Conservation (phyloP, 2,797 vertebrate species). For the Paguma larvata region DNA sequence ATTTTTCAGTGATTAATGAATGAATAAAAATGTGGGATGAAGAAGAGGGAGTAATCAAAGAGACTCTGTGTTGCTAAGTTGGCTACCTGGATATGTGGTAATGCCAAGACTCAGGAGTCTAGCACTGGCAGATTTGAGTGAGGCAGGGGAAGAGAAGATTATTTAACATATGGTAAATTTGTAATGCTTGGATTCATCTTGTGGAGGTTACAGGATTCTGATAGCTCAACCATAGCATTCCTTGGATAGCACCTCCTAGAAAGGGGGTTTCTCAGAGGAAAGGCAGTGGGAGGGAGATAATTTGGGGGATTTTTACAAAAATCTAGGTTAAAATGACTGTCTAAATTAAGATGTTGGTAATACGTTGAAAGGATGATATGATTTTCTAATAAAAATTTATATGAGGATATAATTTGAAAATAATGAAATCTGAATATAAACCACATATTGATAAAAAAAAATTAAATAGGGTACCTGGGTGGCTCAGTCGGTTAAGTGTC, state of each 20-base stretch:
- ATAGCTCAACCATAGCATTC: not conserved
- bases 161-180: not conserved
- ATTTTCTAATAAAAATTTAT: constrained; percentile 41
- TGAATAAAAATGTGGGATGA: not conserved
- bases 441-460: not conserved
- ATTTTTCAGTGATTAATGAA: not conserved
- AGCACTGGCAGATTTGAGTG: not conserved
- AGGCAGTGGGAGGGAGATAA: not conserved
- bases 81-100: not conserved
- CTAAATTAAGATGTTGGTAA: not conserved
- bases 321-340: not conserved
- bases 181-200: not conserved
- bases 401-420: constrained; percentile 22
- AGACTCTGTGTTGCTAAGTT: not conserved
- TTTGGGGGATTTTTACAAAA: not conserved
- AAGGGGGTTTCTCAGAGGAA: not conserved
- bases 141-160: not conserved
- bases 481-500: too few relatives aligned
- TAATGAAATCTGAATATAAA: not conserved
- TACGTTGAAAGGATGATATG: not conserved
- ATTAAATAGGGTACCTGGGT: not conserved
- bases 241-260: not conserved
- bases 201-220: not conserved
- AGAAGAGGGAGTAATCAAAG: not conserved
- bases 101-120: not conserved